These are phyloP conservation scores for Lasioglossum morio DNA, from an alignment of 2,888 invertebrate species.

Conservation along the genomic window DNA sequence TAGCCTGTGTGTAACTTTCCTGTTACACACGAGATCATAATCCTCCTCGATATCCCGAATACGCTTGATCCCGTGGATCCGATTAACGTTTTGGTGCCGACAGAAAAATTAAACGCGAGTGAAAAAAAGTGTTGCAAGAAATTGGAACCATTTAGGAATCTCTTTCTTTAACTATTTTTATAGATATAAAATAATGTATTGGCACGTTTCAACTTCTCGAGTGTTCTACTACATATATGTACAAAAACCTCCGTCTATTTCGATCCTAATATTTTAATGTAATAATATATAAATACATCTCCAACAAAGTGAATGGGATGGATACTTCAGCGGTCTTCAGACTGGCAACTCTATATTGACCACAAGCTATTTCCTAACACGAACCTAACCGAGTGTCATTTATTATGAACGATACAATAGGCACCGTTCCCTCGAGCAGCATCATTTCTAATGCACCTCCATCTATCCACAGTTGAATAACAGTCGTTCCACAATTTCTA, in stretches of 20 bases:
- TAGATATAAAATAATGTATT: too few species aligned
- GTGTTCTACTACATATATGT: too few species aligned
- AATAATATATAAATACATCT: too few species aligned
- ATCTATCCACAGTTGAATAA: conserved; percentile 2
- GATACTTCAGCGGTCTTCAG: neutral
- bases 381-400: neutral
- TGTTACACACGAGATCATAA: conserved; percentile 39
- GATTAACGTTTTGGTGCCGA: conserved; percentile 19
- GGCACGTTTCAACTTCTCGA: too few species aligned
- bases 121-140: too few species aligned
- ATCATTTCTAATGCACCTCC: neutral
- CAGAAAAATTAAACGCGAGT: too few species aligned
- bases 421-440: neutral
- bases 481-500: conserved; percentile 12
- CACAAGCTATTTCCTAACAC: neutral
- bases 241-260: too few species aligned
- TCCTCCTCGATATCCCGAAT: conserved; percentile 23
- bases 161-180: too few species aligned
- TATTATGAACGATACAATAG: neutral
- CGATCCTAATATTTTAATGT: too few species aligned
- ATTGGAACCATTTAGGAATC: too few species aligned
- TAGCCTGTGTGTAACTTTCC: conserved; percentile 8
- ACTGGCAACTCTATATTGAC: neutral
- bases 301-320: neutral
- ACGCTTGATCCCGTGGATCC: conserved; percentile 37